Percentiles rank a stretch among this genome's conserved stretches.
Conservation (phyloP, 1,140 invertebrate species). For the Homarus americanus region DNA sequence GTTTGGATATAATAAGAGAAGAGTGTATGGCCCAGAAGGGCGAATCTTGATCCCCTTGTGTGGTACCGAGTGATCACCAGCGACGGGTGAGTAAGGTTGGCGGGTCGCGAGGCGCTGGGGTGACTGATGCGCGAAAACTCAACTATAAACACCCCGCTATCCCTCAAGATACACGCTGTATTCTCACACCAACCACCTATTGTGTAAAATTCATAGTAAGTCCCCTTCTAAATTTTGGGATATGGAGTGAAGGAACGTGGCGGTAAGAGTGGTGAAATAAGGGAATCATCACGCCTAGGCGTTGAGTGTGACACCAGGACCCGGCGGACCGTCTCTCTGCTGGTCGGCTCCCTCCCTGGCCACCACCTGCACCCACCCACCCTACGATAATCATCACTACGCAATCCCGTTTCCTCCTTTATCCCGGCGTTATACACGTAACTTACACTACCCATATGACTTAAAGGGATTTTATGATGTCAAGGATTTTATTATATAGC, state of each 20-base stretch:
- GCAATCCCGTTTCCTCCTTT: slow-evolving; percentile 6
- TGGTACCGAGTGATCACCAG: slow-evolving; percentile 68
- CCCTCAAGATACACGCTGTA: background rate
- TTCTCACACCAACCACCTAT: background rate
- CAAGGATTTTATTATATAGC: background rate
- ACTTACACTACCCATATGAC: background rate
- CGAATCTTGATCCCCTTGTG: slow-evolving; percentile 65
- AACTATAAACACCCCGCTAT: background rate
- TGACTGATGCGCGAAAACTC: slow-evolving; percentile 70
- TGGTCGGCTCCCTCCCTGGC: slow-evolving; percentile 62
- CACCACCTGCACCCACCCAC: slow-evolving; percentile 60
- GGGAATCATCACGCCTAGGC: slow-evolving; percentile 25
- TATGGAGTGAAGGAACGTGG: background rate
- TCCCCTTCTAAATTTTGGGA: background rate
- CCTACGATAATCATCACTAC: slow-evolving; percentile 61
- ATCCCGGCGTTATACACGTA: background rate
- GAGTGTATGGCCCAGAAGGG: slow-evolving; percentile 3
- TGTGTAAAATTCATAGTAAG: background rate
- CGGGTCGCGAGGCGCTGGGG: slow-evolving; percentile 48
- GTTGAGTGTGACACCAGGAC: slow-evolving; percentile 66
- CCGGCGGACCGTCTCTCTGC: slow-evolving; percentile 66
- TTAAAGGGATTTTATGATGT: background rate
- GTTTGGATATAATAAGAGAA: background rate
- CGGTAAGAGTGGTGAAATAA: background rate
- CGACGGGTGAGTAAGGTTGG: slow-evolving; percentile 68